A percentile compares a stretch with the other conserved stretches of the same genome.
phyloP scores from a whole-genome alignment of 2,113 vertebrate species.

The Arizona elegans region DNA sequence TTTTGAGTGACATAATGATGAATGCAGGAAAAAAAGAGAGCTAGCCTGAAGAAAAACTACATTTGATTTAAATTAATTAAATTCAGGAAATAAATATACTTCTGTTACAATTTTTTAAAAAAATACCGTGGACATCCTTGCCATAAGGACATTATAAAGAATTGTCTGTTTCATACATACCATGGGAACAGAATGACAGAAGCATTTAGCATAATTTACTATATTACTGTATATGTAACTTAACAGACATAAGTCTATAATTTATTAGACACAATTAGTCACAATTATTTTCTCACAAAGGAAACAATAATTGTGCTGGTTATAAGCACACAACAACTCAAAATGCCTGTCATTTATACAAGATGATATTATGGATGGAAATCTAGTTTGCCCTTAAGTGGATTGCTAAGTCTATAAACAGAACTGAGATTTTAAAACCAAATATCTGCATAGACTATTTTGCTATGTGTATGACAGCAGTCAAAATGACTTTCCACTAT shows the following conservation, averaged over 20 bases:
- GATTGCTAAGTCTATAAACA: slow-evolving; percentile 4
- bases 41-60: background rate
- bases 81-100: background rate
- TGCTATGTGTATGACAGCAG: background rate
- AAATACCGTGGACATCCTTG: background rate
- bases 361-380: slow-evolving; percentile 4
- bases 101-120: background rate
- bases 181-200: background rate
- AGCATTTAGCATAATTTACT: background rate
- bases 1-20: background rate
- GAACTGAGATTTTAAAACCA: background rate
- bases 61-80: background rate
- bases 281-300: background rate
- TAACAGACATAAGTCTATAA: background rate
- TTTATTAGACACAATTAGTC: background rate
- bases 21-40: background rate
- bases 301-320: background rate
- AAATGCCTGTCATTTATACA: slow-evolving; percentile 1
- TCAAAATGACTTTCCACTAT: slow-evolving; percentile 16
- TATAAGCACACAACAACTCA: slow-evolving; percentile 9
- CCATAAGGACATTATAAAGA: background rate
- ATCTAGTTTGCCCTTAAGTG: background rate
- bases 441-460: background rate
- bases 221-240: background rate
- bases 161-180: background rate